phyloP scores from a whole-genome alignment of 2,888 invertebrate species.

The Xylocampa areola region DNA sequence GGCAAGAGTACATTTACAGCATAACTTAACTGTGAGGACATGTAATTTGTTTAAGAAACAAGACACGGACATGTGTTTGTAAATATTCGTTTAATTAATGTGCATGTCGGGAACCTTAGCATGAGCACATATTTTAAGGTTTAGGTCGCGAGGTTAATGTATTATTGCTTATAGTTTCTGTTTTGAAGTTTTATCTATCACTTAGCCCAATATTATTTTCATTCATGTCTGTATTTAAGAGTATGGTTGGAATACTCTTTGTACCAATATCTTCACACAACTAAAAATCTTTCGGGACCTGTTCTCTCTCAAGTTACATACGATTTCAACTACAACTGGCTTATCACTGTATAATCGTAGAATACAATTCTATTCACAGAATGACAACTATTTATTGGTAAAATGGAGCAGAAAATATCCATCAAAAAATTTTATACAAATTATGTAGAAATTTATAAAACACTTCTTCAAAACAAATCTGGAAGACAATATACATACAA shows the following conservation, averaged over 20 bases:
- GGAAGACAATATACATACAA: constrained; percentile 48
- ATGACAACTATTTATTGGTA: not conserved
- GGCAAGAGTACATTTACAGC: constrained; percentile 6
- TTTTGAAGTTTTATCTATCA: constrained; percentile 39
- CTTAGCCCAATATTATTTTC: constrained; percentile 24
- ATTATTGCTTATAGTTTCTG: constrained; percentile 28
- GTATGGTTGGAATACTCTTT: constrained; percentile 14
- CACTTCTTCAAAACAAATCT: constrained; percentile 24
- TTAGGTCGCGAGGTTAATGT: constrained; percentile 36
- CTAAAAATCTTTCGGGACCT: not conserved
- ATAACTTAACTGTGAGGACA: too few species aligned
- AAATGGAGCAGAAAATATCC: too few species aligned
- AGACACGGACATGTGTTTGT: constrained; percentile 22
- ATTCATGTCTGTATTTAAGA: constrained; percentile 22
- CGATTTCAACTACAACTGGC: not conserved
- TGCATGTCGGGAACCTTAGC: constrained; percentile 20
- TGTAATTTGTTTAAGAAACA: constrained; percentile 19
- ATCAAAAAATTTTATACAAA: too few species aligned
- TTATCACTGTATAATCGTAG: not conserved
- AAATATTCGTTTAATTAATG: constrained; percentile 21
- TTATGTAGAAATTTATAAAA: constrained; percentile 11
- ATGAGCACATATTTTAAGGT: constrained; percentile 32
- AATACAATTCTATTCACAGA: not conserved
- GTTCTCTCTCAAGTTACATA: not conserved
- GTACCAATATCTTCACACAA: not conserved